A percentile compares a stretch with the other conserved stretches of the same genome.
phyloP scores from a whole-genome alignment of 2,113 vertebrate species.

The Gorilla gorilla region DNA sequence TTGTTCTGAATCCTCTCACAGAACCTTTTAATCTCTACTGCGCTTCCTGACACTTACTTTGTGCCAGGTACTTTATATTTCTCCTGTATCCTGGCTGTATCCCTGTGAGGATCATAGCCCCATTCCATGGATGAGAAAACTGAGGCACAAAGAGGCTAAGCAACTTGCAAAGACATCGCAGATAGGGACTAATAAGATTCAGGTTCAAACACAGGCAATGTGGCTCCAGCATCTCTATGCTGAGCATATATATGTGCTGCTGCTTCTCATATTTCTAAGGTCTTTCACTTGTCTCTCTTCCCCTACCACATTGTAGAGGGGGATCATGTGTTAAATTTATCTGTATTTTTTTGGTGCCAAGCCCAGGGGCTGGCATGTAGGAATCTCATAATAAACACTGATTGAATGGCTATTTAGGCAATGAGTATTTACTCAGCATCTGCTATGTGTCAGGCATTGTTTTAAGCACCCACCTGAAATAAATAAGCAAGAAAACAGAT shows the following conservation, averaged over 20 bases:
- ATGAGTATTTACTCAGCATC: neutral
- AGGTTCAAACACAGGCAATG: neutral
- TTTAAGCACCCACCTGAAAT: slow-evolving; percentile 26
- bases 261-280: neutral
- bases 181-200: neutral
- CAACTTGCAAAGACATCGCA: neutral
- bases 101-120: neutral
- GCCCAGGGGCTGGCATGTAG: neutral
- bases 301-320: neutral
- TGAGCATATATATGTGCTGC: neutral
- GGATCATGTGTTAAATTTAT: neutral
- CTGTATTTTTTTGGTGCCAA: neutral
- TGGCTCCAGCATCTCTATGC: neutral
- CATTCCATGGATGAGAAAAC: neutral
- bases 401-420: neutral
- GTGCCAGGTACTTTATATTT: neutral
- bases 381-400: neutral
- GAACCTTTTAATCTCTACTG: neutral
- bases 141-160: neutral
- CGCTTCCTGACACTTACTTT: neutral
- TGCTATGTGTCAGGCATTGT: neutral
- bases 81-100: neutral
- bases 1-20: neutral
- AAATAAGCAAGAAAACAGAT: neutral
- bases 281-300: neutral